phyloP scores from a whole-genome alignment of 1,140 invertebrate genomes.

The Polypedilum vanderplanki region DNA sequence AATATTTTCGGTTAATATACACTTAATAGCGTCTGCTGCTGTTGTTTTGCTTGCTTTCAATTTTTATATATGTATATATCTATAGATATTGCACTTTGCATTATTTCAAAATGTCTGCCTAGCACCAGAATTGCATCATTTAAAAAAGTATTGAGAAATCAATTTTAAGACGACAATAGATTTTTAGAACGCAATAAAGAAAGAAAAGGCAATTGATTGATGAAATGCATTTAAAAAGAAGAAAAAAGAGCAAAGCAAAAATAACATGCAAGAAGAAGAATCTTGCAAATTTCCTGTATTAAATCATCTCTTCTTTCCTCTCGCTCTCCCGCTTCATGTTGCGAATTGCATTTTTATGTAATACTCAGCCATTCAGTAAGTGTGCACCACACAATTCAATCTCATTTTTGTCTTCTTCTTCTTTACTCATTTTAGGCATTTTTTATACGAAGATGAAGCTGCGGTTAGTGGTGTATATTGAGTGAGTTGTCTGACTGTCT shows the following conservation, averaged over 20 bases:
- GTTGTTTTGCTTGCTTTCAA: background rate
- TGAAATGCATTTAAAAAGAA: background rate
- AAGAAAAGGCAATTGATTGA: background rate
- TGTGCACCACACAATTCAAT: slow-evolving; percentile 10
- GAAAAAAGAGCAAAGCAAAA: background rate
- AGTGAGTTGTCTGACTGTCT: slow-evolving; percentile 6
- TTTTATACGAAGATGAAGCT: background rate
- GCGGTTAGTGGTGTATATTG: background rate
- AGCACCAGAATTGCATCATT: background rate
- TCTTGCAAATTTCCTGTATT: slow-evolving; percentile 13
- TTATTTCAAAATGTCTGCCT: slow-evolving; percentile 13
- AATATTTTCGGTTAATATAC: background rate
- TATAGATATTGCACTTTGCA: background rate
- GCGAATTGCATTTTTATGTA: slow-evolving; percentile 9
- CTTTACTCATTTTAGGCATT: background rate
- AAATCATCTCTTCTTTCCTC: slow-evolving; percentile 1
- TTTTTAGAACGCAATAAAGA: background rate
- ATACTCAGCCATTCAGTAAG: slow-evolving; percentile 12
- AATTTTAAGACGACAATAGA: slow-evolving; percentile 12
- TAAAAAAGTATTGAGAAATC: background rate
- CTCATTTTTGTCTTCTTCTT: background rate
- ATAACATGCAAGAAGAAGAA: background rate
- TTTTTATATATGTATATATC: background rate
- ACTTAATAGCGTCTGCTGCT: slow-evolving; percentile 1
- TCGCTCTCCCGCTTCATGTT: background rate